Base-by-base conservation (phyloP, 92 coral and sea anemone genomes). In the Scolanthus callimorphus region DNA sequence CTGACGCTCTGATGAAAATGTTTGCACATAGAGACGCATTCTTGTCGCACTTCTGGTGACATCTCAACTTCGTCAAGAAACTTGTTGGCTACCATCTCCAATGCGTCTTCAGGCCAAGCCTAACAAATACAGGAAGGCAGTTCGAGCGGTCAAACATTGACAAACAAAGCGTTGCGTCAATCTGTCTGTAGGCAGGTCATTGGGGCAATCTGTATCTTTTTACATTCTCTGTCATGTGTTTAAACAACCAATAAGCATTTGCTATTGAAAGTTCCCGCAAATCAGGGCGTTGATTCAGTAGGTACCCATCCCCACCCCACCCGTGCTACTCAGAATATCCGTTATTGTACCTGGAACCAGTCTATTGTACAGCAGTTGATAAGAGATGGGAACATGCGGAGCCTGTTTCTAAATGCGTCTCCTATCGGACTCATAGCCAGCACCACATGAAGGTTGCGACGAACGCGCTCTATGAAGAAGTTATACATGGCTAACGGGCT, bases 61-160 rank as follows among this genome's bases (percentile, higher is more conserved):
- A 92, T 80, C 73, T 92, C 98, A 0, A 92, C 98, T 27, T 92
- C 98, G 65, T 92, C 98, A 3, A 92, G 81, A 74, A 88, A 92
- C 79, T 84, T 92, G 67, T 92, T 88, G 27, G 98, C 98, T 17
- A 92, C 98, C 98, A 92, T 92, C 61, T 88, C 98, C 29, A 92
- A 68, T 4, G 98, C 98, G 57, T 92, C 98, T 23, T 84, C 90
- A 12, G 98, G 98, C 98, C 98, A 92, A 2, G 80, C 98, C 96
- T 91, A 43, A 17, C 50, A n/a, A 29, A 46, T 6, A 46, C 12
- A 11, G 17, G 52, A 9, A 46, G 11, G 17, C 37, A 11, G 30
- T 4, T n/a, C n/a, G n/a, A n/a, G n/a, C n/a, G n/a, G n/a, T n/a
- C n/a, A n/a, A n/a, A n/a, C n/a, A n/a, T n/a, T n/a, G n/a, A n/a